Evolutionary conservation across 2,113 vertebrate genomes (phyloP), one percentile per base, ranked within the genome.

Genomic region (Oryzias javanicus): DNA sequence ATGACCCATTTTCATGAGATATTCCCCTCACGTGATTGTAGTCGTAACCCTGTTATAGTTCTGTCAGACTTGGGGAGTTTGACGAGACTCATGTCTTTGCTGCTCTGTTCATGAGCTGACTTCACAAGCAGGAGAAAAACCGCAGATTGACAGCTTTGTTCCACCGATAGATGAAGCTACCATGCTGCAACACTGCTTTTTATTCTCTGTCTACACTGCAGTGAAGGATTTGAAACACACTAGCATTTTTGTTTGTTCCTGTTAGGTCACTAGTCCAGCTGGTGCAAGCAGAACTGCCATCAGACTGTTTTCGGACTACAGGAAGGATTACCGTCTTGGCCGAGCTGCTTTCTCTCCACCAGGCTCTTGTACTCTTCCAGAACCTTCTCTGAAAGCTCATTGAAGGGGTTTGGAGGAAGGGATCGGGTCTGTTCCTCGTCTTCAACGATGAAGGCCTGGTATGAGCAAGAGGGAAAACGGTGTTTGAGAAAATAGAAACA

Each of bases 351-450:
- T 63, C 90, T 90, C 70, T 98, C 93, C 24, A 97, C 84, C 61
- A 89, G 76, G 83, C 74, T 92, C 84, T 93, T 94, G 71, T 97
- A 97, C 46, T 96, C 94, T 70, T 95, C 90, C 72, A 96, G 90
- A 50, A 91, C 95, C 57, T 89, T 89, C 76, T 96, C 94, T 0
- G 93, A 91, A 65, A 97, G 92, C 55, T 94, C 91, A 78, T 92
- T 95, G 86, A 98, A 98, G 0, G 96, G 96, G 72, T 98, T 98
- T 42, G 96, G 96, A 16, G 95, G 96, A 52, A 94, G 93, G 0
- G 93, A 91, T 1, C 93, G 91, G 0, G 86, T 89, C 0, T 92
- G 91, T 52, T 94, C 94, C 17, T 98, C 95, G 44, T 97, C 93
- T 76, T 94, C 93, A 57, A 93, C 89, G 13, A 94, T 94, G 89